Evolutionary conservation across 2,113 vertebrate genomes (phyloP).

Genomic region (Mungos mungo): DNA sequence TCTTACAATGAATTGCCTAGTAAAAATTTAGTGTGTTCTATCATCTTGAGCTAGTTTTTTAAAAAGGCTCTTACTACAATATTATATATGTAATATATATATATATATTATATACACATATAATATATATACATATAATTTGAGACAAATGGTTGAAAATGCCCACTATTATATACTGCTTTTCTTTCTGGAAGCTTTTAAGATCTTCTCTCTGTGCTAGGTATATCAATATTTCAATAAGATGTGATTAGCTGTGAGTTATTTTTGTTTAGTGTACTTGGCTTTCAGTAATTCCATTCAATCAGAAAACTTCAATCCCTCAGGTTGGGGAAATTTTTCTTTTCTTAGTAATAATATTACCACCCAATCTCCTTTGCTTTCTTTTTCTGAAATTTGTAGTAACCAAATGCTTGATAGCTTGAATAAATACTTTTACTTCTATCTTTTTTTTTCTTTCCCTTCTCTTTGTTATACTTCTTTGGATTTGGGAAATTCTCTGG

Average conservation of each 20-base stretch:
- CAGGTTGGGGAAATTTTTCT: neutral
- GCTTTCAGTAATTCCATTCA: neutral
- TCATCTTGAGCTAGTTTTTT: neutral
- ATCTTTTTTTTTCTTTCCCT: neutral
- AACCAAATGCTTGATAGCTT: neutral
- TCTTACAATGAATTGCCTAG: neutral
- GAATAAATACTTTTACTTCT: neutral
- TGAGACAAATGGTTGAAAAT: slow-evolving; percentile 4
- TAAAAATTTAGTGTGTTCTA: neutral
- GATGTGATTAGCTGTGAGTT: neutral
- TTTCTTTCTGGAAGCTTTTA: neutral
- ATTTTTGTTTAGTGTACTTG: neutral
- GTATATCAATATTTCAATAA: neutral
- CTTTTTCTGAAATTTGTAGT: neutral
- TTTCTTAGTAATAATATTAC: neutral
- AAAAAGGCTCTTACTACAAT: neutral
- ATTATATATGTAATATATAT: neutral
- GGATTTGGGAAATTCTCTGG: neutral
- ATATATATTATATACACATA: too few relatives aligned
- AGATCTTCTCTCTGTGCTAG: neutral
- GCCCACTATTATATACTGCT: neutral
- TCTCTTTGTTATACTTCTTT: neutral
- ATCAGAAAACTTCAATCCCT: neutral
- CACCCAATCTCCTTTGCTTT: neutral
- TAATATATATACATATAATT: neutral